Evolutionary conservation across 2,888 invertebrate genomes (phyloP), one percentile per base, ranked within the genome.

Genomic region (Capitulum mitella): DNA sequence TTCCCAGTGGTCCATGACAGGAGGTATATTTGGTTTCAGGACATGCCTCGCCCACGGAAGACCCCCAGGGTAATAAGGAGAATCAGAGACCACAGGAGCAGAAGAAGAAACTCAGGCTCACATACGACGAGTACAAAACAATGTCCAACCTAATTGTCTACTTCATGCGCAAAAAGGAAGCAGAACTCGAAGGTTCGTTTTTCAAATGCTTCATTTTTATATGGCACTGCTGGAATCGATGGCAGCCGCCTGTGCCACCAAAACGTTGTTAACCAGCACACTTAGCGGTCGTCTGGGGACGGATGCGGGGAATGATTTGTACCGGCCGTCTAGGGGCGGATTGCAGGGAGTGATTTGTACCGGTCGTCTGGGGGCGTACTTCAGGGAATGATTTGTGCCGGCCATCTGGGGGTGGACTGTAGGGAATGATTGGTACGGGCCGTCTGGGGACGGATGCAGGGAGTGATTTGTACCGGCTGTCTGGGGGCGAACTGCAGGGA

Each of bases 41-140:
- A 5, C 85, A 93, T 92, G 86, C 93, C 93, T 83, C 85, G 93
- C 40, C 91, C 91, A 0, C 85, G 51, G 51, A 74, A 16, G 78
- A 77, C 19, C 77, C 80, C 74, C 54, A 70, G 22, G 70, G 78
- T 34, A 80, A 75, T 51, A 79, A 79, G 80, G 79, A 79, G 74
- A 80, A 80, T 16, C 79, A 81, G 76, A 29, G 64, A 34, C 64
- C 64, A 5, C 5, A 10, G 14, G 64, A 34, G 1, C 64, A 64
- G 19, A 83, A 83, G 81, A 83, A 83, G 78, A 83, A 82, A 58
- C 79, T 88, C 80, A 88, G 87, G 81, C 83, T 99, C 77, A 92
- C 94, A 1, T 98, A 94, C 84, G 97, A 98, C 82, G 95, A 97
- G 82, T 99, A 98, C 87, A 96, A 94, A 85, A 90, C 91, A 78